These are phyloP conservation scores for Typhlichthys eigenmanni DNA, from an alignment of 2,797 vertebrate genomes.

Conservation along the genomic window DNA sequence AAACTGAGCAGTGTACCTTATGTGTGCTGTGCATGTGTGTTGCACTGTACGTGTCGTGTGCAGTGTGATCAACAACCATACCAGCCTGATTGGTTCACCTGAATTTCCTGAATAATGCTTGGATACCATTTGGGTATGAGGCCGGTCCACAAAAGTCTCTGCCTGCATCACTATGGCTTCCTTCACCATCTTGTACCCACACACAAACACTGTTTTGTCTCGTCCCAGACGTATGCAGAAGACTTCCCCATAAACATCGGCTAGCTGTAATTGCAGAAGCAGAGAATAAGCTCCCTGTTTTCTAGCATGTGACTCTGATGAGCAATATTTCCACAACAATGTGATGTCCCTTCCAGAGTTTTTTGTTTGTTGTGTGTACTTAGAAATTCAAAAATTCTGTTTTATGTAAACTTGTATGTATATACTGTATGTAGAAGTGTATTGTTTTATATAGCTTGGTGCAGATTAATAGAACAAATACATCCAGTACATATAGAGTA, in stretches of 20 bases:
- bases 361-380: no score
- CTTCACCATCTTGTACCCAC: slow-evolving; percentile 78
- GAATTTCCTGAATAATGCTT: slow-evolving; percentile 62
- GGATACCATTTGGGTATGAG: slow-evolving; percentile 49
- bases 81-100: slow-evolving; percentile 65
- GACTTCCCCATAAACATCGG: slow-evolving; percentile 79
- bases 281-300: slow-evolving; percentile 42
- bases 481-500: no score
- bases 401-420: no score
- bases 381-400: no score
- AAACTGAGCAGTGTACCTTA: no score
- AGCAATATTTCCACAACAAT: slow-evolving; percentile 20
- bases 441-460: no score
- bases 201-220: slow-evolving; percentile 66
- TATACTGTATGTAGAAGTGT: no score
- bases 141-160: slow-evolving; percentile 79
- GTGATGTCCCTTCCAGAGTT: no score
- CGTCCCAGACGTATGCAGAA: slow-evolving; percentile 66
- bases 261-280: slow-evolving; percentile 66
- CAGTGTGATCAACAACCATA: background rate
- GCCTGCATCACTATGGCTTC: slow-evolving; percentile 81
- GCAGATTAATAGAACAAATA: no score
- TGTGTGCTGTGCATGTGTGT: background rate
- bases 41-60: background rate
- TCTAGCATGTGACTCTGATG: slow-evolving; percentile 52